Evolutionary conservation across 2,797 vertebrate genomes (phyloP).

Genomic region (Ptychobarbus kaznakovi): DNA sequence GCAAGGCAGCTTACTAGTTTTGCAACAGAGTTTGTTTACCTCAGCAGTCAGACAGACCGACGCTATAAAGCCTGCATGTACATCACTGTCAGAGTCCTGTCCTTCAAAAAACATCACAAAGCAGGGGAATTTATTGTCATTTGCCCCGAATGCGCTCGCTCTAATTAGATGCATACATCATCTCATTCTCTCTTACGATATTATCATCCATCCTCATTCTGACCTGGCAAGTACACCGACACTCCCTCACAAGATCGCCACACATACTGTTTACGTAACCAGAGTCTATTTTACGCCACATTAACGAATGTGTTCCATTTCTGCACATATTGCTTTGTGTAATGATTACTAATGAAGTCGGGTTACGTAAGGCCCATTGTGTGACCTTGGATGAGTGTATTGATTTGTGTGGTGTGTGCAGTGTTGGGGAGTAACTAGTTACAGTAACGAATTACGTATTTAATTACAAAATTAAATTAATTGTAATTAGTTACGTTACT

Average conservation of each 20-base stretch:
- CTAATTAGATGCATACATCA: conserved; percentile 81
- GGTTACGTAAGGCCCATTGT: conserved; percentile 53
- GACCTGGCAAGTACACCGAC: conserved; percentile 28
- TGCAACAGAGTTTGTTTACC: neutral
- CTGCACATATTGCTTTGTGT: conserved; percentile 43
- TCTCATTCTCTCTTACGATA: conserved; percentile 63
- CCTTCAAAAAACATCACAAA: conserved; percentile 65
- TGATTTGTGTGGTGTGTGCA: conserved; percentile 22
- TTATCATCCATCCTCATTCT: conserved; percentile 67
- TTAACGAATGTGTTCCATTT: conserved; percentile 56
- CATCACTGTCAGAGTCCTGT: conserved; percentile 49
- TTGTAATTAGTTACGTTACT: too few species aligned
- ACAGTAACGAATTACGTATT: too few species aligned
- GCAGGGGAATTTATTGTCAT: conserved; percentile 71
- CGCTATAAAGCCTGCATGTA: neutral
- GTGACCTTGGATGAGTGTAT: conserved; percentile 55
- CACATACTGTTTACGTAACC: conserved; percentile 40
- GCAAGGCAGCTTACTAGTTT: neutral
- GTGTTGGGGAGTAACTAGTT: too few species aligned
- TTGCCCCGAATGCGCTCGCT: conserved; percentile 63
- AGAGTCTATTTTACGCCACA: conserved; percentile 43
- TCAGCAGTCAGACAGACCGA: neutral
- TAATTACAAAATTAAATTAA: too few species aligned
- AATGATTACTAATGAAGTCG: conserved; percentile 57
- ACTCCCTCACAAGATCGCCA: conserved; percentile 25